These are phyloP conservation scores for Menidia beryllina DNA, from an alignment of 2,113 vertebrate genomes.

Conservation along the genomic window DNA sequence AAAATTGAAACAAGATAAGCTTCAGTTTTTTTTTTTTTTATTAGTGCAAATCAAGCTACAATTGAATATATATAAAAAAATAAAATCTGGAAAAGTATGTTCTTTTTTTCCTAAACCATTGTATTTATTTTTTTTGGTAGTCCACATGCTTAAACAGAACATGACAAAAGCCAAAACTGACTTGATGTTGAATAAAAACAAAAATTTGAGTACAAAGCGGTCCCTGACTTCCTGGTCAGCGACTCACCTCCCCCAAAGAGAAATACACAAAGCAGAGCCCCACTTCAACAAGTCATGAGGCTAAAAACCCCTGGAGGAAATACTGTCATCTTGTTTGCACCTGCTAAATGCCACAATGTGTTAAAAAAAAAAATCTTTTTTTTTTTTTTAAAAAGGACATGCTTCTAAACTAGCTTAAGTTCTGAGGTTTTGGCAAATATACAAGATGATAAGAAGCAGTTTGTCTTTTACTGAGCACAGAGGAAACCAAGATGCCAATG, in stretches of 20 bases:
- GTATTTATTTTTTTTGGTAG: not conserved
- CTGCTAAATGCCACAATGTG: slow-evolving; percentile 12
- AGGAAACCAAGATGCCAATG: too few relatives aligned
- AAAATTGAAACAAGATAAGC: slow-evolving; percentile 41
- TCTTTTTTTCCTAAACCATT: not conserved
- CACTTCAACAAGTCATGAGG: slow-evolving; percentile 57
- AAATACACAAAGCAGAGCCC: slow-evolving; percentile 41
- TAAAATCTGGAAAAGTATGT: not conserved
- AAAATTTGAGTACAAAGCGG: slow-evolving; percentile 33
- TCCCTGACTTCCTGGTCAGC: slow-evolving; percentile 53
- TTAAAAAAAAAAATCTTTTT: not conserved
- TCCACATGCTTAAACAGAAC: not conserved
- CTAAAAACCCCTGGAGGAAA: slow-evolving; percentile 42
- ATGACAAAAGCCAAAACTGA: slow-evolving; percentile 4
- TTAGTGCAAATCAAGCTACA: slow-evolving; percentile 1
- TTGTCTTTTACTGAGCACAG: too few relatives aligned
- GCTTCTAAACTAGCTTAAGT: too few relatives aligned
- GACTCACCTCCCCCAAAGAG: slow-evolving; percentile 37
- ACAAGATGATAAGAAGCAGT: too few relatives aligned
- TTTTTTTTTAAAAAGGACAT: too few relatives aligned
- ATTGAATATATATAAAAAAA: not conserved
- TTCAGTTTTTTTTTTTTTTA: not conserved
- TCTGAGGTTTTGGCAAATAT: too few relatives aligned
- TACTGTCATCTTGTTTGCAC: slow-evolving; percentile 15
- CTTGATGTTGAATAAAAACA: slow-evolving; percentile 5